Conservation (phyloP, 2,888 invertebrate species). For the Dusona sp. region DNA sequence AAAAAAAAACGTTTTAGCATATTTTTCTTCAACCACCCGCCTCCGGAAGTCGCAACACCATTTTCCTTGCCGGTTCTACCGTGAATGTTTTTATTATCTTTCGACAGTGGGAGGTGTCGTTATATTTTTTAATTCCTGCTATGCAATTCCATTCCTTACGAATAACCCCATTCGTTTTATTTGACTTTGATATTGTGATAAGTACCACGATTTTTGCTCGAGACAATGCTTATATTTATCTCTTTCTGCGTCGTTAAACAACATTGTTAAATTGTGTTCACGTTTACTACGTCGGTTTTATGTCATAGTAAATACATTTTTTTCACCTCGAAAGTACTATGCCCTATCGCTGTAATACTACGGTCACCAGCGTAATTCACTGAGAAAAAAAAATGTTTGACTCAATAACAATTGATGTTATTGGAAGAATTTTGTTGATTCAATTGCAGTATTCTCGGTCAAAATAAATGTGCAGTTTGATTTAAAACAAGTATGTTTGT, state of each 20-base stretch:
- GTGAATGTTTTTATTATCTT: too few relatives aligned
- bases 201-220: not conserved
- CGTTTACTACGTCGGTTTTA: not conserved
- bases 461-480: too few relatives aligned
- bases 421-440: too few relatives aligned
- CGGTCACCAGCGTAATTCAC: not conserved
- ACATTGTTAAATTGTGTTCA: not conserved
- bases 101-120: not conserved
- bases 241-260: not conserved
- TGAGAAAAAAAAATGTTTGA: too few relatives aligned
- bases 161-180: slow-evolving; percentile 6
- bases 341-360: slow-evolving; percentile 3
- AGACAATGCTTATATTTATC: not conserved
- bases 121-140: not conserved
- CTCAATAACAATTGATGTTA: too few relatives aligned
- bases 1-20: slow-evolving; percentile 14
- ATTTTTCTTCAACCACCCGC: slow-evolving; percentile 36
- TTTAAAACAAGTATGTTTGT: too few relatives aligned
- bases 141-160: not conserved
- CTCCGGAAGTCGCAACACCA: slow-evolving; percentile 14
- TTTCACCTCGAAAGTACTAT: not conserved
- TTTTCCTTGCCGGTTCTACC: too few relatives aligned
- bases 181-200: not conserved
- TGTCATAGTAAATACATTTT: not conserved
- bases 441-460: too few relatives aligned